Conservation (phyloP, 2,113 vertebrate species). For the Pomatorhinus ruficollis region DNA sequence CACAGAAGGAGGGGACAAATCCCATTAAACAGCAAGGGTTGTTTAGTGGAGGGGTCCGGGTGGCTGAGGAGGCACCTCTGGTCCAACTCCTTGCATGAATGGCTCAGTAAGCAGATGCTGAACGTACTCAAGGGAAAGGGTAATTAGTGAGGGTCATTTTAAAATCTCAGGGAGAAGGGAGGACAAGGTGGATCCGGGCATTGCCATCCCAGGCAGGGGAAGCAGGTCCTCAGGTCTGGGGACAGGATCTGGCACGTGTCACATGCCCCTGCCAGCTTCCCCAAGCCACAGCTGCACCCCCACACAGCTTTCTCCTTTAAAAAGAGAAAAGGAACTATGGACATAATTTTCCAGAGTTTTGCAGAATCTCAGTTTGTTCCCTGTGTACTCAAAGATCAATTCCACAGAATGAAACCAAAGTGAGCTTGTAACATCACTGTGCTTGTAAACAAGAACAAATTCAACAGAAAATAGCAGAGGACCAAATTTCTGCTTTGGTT, state of each 20-base stretch:
- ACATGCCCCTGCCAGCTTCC: background rate
- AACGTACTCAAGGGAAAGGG: background rate
- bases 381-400: background rate
- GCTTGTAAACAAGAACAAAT: background rate
- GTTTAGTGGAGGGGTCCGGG: background rate
- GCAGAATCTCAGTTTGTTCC: background rate
- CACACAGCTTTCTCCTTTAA: background rate
- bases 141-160: background rate
- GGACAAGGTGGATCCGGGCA: background rate
- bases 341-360: background rate
- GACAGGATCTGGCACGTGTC: fast-evolving
- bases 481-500: background rate
- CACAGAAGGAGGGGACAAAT: background rate
- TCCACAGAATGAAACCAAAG: background rate
- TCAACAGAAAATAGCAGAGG: background rate
- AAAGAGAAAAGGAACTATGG: background rate
- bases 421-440: background rate
- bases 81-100: background rate
- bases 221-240: background rate
- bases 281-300: background rate
- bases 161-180: background rate
- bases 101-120: background rate
- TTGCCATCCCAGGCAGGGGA: background rate
- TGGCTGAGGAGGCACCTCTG: background rate
- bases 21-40: background rate